Evolutionary conservation across 37 sponge, comb jelly and placozoan species (phyloP).

Genomic region (Chondrilla cf. caribensis): DNA sequence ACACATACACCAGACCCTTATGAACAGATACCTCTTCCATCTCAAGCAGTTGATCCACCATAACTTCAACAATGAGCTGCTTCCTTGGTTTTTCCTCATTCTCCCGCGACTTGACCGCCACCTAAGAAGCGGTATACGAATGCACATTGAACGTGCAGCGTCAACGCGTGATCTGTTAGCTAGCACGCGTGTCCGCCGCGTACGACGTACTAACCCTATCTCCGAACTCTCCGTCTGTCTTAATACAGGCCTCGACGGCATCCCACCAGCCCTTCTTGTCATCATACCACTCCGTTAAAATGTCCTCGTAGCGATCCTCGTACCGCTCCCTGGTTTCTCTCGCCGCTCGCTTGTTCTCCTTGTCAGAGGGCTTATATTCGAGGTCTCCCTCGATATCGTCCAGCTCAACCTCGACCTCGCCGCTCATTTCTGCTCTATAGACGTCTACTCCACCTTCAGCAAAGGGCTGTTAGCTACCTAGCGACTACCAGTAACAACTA

Average conservation of each 20-base stretch:
- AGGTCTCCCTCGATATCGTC: neutral
- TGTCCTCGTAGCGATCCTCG: neutral
- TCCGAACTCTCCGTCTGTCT: constrained; percentile 10
- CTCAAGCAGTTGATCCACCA: neutral
- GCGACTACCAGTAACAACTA: too few relatives aligned
- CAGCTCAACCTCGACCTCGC: neutral
- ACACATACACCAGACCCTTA: constrained; percentile 18
- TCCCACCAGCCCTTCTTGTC: constrained; percentile 20
- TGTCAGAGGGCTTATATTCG: neutral
- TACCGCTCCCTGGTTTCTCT: neutral
- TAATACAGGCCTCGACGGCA: neutral
- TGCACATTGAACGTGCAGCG: too few relatives aligned
- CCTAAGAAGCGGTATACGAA: neutral
- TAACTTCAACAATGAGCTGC: constrained; percentile 1
- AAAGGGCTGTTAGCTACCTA: too few relatives aligned
- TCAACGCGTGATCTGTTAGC: too few relatives aligned
- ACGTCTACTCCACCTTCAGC: neutral
- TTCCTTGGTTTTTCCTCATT: constrained; percentile 1
- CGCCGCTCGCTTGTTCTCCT: neutral
- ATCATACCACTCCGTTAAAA: constrained; percentile 13
- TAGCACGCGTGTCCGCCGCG: neutral
- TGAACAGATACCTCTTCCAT: neutral
- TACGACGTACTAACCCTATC: neutral
- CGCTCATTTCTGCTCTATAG: neutral
- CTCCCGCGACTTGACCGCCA: constrained; percentile 5